These are phyloP conservation scores for Steinernema feltiae DNA, from an alignment of 1,140 invertebrate species.

Conservation along the genomic window DNA sequence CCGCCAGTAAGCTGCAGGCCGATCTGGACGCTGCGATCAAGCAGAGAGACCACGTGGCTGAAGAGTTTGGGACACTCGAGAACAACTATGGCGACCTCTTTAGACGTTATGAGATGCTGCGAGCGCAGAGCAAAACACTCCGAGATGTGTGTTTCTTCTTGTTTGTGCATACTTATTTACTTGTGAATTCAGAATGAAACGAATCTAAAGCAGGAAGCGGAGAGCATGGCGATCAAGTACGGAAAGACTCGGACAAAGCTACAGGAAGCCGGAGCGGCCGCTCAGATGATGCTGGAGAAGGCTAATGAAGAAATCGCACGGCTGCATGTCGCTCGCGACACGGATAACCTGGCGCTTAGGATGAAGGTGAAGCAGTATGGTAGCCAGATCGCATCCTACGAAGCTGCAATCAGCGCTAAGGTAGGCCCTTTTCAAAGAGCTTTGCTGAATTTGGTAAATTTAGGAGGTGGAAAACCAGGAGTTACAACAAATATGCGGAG, in stretches of 20 bases:
- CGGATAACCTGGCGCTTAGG: not conserved
- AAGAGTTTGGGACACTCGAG: not conserved
- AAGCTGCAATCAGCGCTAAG: not conserved
- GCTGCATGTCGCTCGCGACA: not conserved
- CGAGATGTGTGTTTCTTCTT: not conserved
- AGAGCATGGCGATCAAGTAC: not conserved
- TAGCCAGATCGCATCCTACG: not conserved
- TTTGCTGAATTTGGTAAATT: not conserved
- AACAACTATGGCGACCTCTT: constrained; percentile 6
- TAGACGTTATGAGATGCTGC: not conserved
- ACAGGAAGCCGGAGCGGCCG: not conserved
- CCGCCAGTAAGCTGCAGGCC: not conserved
- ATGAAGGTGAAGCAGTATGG: constrained; percentile 9
- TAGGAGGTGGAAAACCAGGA: not conserved
- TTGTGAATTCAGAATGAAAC: not conserved
- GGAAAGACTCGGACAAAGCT: not conserved
- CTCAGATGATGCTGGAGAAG: not conserved
- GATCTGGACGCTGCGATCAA: not conserved
- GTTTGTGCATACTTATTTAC: not conserved
- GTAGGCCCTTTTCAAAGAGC: not conserved
- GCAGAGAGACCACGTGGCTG: not conserved
- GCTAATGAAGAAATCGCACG: not conserved
- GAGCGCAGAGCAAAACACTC: not conserved
- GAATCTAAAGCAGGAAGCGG: not conserved
- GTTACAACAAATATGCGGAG: not conserved